Conservation (phyloP, 2,888 invertebrate species). For the Plusia festucae region DNA sequence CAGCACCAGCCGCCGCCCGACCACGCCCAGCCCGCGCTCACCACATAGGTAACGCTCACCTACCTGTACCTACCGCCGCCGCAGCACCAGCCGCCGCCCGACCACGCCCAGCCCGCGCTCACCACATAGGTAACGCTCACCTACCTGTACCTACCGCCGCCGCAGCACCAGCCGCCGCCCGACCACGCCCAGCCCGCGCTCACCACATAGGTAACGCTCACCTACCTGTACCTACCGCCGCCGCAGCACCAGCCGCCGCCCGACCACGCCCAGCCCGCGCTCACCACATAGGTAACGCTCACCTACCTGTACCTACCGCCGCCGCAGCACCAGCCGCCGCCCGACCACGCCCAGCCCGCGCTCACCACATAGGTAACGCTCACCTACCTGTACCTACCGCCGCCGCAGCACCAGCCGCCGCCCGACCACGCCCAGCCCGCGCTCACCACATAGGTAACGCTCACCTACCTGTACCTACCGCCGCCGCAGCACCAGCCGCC, state of each 20-base stretch:
- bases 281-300: conserved; percentile 40
- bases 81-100: conserved; percentile 60
- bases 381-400: too few species aligned
- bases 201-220: conserved; percentile 40
- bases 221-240: too few species aligned
- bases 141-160: too few species aligned
- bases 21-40: conserved; percentile 61
- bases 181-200: conserved; percentile 63
- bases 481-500: neutral
- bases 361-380: neutral
- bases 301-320: too few species aligned
- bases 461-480: too few species aligned
- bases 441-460: neutral
- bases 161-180: conserved; percentile 59
- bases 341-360: conserved; percentile 62
- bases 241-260: conserved; percentile 59
- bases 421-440: neutral
- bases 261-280: conserved; percentile 60
- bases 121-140: conserved; percentile 39
- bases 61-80: too few species aligned
- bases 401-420: neutral
- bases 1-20: conserved; percentile 35
- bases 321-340: conserved; percentile 57
- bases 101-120: conserved; percentile 69
- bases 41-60: conserved; percentile 37